phyloP scores from a whole-genome alignment of 1,140 invertebrate genomes.

The Drosophila nannoptera region DNA sequence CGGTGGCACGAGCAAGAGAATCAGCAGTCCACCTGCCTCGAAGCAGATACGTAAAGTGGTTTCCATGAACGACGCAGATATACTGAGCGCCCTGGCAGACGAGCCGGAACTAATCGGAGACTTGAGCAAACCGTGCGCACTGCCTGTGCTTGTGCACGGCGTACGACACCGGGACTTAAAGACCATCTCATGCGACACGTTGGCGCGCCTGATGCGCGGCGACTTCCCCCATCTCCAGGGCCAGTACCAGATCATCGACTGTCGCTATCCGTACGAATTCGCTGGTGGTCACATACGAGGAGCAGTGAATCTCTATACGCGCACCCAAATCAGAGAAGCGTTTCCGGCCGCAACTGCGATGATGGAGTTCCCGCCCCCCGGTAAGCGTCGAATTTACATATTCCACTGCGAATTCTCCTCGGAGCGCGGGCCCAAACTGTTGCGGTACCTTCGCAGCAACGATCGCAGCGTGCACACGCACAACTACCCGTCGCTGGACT shows the following conservation, averaged over 20 bases:
- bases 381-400: slow-evolving; percentile 87
- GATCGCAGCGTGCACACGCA: slow-evolving; percentile 91
- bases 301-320: slow-evolving; percentile 90
- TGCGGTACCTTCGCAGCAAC: slow-evolving; percentile 88
- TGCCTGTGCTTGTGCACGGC: slow-evolving; percentile 84
- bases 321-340: slow-evolving; percentile 84
- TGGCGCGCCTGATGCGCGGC: slow-evolving; percentile 85
- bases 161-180: slow-evolving; percentile 92
- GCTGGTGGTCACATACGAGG: slow-evolving; percentile 94
- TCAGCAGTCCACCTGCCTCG: slow-evolving; percentile 1
- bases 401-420: slow-evolving; percentile 99
- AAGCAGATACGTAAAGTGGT: slow-evolving; percentile 39
- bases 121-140: slow-evolving; percentile 86
- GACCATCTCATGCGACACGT: slow-evolving; percentile 86
- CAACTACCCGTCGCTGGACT: slow-evolving; percentile 91
- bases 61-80: slow-evolving; percentile 71
- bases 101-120: slow-evolving; percentile 90
- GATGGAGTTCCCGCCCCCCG: slow-evolving; percentile 18
- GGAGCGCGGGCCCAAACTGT: slow-evolving; percentile 94
- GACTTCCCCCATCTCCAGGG: slow-evolving; percentile 82
- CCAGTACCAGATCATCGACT: slow-evolving; percentile 86
- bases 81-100: slow-evolving; percentile 59
- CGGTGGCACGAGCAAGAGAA: neutral
- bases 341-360: slow-evolving; percentile 79
- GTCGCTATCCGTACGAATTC: slow-evolving; percentile 97